Evolutionary conservation across 2,888 invertebrate genomes (phyloP).

Genomic region (Hartigia nigra): DNA sequence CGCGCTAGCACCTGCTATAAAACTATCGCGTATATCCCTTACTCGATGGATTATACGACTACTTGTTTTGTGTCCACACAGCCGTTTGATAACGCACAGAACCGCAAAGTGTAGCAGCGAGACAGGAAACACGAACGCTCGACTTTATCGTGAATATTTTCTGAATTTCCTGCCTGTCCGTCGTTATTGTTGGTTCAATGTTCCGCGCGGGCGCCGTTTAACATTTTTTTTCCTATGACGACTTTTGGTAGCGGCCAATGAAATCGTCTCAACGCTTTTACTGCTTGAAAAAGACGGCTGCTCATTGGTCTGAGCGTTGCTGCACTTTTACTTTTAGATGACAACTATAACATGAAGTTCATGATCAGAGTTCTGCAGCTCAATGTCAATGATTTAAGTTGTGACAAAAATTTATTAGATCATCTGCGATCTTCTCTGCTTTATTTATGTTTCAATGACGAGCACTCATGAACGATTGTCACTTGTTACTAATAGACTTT

Average conservation of each 20-base stretch:
- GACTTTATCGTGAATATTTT: background rate
- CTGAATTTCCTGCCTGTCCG: conserved; percentile 6
- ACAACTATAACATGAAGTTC: background rate
- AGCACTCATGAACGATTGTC: background rate
- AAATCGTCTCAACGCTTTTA: background rate
- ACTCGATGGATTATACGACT: background rate
- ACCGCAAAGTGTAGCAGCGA: background rate
- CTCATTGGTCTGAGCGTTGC: background rate
- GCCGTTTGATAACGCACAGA: background rate
- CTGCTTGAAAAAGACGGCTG: background rate
- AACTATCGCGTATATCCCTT: conserved; percentile 1
- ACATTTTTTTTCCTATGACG: background rate
- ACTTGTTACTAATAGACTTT: background rate
- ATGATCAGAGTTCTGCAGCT: background rate
- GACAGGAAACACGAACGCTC: conserved; percentile 2
- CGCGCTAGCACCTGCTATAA: background rate
- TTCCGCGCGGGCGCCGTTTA: conserved; percentile 3
- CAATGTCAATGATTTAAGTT: background rate
- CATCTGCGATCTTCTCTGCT: background rate
- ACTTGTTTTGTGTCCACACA: background rate
- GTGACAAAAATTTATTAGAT: background rate
- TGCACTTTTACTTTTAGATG: background rate
- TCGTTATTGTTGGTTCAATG: background rate
- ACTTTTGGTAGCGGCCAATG: background rate
- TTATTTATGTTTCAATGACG: background rate